These are phyloP conservation scores for Tribolium castaneum DNA, from an alignment of 1,140 invertebrate species.

Conservation along the genomic window DNA sequence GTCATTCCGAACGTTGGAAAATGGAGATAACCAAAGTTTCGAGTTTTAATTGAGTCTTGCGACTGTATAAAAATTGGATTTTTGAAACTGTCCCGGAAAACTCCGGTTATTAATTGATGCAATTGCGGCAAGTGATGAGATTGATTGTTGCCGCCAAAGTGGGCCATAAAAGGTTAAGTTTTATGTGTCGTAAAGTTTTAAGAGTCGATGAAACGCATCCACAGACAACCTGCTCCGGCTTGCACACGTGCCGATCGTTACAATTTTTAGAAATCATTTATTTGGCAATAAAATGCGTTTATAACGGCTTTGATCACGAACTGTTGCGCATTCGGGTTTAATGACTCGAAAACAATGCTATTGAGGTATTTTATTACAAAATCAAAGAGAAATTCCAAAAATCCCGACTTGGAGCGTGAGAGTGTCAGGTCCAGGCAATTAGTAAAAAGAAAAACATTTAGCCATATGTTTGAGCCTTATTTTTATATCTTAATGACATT, in stretches of 20 bases:
- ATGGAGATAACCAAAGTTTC: slow-evolving; percentile 47
- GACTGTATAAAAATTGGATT: slow-evolving; percentile 11
- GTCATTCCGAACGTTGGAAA: slow-evolving; percentile 47
- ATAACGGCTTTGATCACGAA: background rate
- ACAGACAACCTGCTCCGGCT: slow-evolving; percentile 56
- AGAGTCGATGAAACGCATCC: slow-evolving; percentile 61
- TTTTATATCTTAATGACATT: background rate
- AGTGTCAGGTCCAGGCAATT: background rate
- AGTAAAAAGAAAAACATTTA: background rate
- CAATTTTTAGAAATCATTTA: slow-evolving; percentile 55
- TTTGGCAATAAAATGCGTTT: slow-evolving; percentile 45
- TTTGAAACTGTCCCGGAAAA: background rate
- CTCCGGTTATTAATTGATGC: background rate
- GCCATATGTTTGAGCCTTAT: background rate
- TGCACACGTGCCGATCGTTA: slow-evolving; percentile 52
- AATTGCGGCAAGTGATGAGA: slow-evolving; percentile 43
- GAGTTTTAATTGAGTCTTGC: slow-evolving; percentile 46
- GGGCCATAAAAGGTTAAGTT: slow-evolving; percentile 63
- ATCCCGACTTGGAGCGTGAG: background rate
- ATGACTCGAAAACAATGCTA: background rate
- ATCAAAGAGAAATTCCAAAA: background rate
- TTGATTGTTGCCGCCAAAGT: slow-evolving; percentile 59
- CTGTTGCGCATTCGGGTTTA: background rate
- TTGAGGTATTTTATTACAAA: background rate
- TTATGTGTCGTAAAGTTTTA: slow-evolving; percentile 64